Conservation (phyloP, 2,797 vertebrate species). For the Anabas testudineus region DNA sequence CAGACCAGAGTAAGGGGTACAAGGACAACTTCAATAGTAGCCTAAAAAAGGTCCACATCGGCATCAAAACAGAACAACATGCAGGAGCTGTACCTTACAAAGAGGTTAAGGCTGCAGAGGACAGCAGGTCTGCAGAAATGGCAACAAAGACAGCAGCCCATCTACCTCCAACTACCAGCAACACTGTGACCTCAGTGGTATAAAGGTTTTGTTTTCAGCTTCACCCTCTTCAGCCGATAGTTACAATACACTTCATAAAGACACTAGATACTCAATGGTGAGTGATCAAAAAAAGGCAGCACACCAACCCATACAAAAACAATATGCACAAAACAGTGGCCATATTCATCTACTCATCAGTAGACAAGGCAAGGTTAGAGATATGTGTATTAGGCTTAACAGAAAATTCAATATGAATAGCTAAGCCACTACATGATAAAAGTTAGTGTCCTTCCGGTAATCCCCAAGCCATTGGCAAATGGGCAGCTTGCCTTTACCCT, state of each 20-base stretch:
- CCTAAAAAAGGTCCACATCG: too few relatives aligned
- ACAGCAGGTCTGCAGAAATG: too few relatives aligned
- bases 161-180: neutral
- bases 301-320: too few relatives aligned
- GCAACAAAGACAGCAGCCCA: neutral
- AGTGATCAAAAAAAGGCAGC: too few relatives aligned
- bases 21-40: neutral
- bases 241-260: too few relatives aligned
- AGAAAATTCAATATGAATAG: too few relatives aligned
- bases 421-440: conserved; percentile 3
- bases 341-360: too few relatives aligned
- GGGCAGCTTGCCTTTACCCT: neutral
- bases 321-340: too few relatives aligned
- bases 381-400: too few relatives aligned
- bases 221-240: too few relatives aligned
- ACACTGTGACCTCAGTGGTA: neutral
- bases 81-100: neutral
- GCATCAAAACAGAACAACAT: neutral
- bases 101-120: neutral
- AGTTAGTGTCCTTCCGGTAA: neutral
- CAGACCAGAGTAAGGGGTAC: neutral
- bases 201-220: neutral
- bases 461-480: neutral
- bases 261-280: too few relatives aligned
- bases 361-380: too few relatives aligned